phyloP scores from a whole-genome alignment of 1,140 invertebrate genomes.

The Cotesia typhae region DNA sequence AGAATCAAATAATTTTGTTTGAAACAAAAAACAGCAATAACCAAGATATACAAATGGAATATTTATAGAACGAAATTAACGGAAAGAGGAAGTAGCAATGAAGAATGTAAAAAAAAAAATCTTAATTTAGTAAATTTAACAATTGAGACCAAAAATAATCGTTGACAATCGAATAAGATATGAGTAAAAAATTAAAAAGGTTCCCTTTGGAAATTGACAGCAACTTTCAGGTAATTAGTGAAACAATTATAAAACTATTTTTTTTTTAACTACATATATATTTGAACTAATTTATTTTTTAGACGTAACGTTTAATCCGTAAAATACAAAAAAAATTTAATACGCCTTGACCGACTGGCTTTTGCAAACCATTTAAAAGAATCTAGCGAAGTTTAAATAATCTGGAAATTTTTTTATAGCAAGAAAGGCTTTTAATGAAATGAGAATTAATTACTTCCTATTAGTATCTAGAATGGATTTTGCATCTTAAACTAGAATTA shows the following conservation, averaged over 20 bases:
- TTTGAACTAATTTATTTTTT: constrained; percentile 12
- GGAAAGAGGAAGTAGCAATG: not conserved
- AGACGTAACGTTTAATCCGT: constrained; percentile 14
- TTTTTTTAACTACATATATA: not conserved
- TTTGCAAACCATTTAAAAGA: constrained; percentile 22
- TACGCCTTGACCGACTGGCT: constrained; percentile 8
- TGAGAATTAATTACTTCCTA: not conserved
- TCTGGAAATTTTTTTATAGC: not conserved
- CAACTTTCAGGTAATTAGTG: constrained; percentile 13
- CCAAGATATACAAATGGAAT: no score
- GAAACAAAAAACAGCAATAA: no score
- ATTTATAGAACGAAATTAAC: no score
- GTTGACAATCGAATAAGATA: not conserved
- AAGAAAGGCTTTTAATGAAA: constrained; percentile 12
- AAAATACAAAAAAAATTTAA: constrained; percentile 7
- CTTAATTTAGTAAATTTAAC: not conserved
- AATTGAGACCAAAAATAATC: not conserved
- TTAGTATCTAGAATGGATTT: constrained; percentile 19
- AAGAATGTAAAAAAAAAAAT: no score
- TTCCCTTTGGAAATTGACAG: not conserved
- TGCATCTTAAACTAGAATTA: constrained; percentile 19
- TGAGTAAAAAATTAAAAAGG: not conserved
- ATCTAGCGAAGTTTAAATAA: not conserved
- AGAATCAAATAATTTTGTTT: no score
- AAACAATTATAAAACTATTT: not conserved